Conservation (phyloP, 2,797 vertebrate genomes). For the Rhabdomys pumilio region DNA sequence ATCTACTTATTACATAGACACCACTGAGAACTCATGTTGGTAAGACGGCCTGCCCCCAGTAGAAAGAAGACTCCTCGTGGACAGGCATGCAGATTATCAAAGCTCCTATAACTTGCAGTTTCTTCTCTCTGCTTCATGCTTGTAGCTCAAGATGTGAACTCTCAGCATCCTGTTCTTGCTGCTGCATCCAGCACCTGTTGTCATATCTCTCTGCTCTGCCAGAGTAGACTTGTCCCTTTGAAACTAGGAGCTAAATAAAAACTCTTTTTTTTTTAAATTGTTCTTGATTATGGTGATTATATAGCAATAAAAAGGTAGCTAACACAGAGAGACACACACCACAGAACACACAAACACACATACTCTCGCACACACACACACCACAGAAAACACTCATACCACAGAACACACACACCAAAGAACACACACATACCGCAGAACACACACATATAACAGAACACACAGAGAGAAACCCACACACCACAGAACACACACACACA, state of each 20-base stretch:
- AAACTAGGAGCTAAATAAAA: background rate
- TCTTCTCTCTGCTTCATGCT: background rate
- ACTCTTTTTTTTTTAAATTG: background rate
- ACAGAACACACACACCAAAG: background rate
- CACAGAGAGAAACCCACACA: too few species aligned
- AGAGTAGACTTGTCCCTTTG: background rate
- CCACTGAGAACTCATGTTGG: background rate
- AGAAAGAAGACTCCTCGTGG: background rate
- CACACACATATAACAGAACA: background rate
- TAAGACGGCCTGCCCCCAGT: background rate
- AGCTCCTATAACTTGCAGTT: too few species aligned
- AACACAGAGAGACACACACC: background rate
- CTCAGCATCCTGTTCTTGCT: background rate
- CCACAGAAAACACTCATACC: background rate
- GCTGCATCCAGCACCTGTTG: too few species aligned
- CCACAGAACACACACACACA: too few species aligned
- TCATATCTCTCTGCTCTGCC: too few species aligned
- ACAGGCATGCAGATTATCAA: background rate
- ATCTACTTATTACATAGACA: background rate
- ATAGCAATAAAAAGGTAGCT: background rate
- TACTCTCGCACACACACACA: background rate
- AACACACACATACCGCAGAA: background rate
- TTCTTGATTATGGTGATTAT: background rate
- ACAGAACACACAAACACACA: background rate
- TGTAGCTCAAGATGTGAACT: background rate